Evolutionary conservation across 2,888 invertebrate genomes (phyloP).

Genomic region (Xiphydria camelus): DNA sequence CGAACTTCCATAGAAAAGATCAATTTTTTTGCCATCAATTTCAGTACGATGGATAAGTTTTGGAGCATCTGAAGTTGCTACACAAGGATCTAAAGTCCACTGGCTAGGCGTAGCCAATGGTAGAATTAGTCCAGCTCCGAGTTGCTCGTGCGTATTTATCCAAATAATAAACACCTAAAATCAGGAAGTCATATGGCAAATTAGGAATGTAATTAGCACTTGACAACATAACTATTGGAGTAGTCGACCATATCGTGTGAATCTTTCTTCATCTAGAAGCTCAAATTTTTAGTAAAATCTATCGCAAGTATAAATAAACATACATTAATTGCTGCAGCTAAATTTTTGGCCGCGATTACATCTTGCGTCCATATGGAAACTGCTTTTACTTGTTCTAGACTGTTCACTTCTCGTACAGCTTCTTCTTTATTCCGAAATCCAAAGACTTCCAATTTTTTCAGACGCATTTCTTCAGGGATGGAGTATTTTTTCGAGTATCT

Average conservation of each 20-base stretch:
- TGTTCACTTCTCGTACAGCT: constrained; percentile 9
- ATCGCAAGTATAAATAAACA: too few species aligned
- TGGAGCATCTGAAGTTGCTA: constrained; percentile 17
- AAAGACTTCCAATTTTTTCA: too few species aligned
- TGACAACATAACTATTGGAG: too few species aligned
- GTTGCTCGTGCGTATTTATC: constrained; percentile 26
- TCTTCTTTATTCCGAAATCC: constrained; percentile 23
- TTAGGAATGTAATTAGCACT: too few species aligned
- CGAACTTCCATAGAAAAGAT: constrained; percentile 24
- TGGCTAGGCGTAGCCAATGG: too few species aligned
- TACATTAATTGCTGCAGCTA: constrained; percentile 13
- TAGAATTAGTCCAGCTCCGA: constrained; percentile 23
- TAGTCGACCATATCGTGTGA: too few species aligned
- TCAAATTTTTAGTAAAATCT: constrained; percentile 4
- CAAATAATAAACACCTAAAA: constrained; percentile 12
- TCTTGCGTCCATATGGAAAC: constrained; percentile 24
- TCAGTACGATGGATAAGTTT: constrained; percentile 8
- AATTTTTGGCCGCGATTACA: constrained; percentile 19
- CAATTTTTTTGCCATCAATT: constrained; percentile 8
- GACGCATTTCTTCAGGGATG: constrained; percentile 14
- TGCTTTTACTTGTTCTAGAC: constrained; percentile 14
- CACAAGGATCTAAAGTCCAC: too few species aligned
- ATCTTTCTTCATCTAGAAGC: too few species aligned
- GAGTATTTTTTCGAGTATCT: constrained; percentile 14
- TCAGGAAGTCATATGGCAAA: too few species aligned